phyloP scores from a whole-genome alignment of 2,888 invertebrate species.

The Drosophila recens region DNA sequence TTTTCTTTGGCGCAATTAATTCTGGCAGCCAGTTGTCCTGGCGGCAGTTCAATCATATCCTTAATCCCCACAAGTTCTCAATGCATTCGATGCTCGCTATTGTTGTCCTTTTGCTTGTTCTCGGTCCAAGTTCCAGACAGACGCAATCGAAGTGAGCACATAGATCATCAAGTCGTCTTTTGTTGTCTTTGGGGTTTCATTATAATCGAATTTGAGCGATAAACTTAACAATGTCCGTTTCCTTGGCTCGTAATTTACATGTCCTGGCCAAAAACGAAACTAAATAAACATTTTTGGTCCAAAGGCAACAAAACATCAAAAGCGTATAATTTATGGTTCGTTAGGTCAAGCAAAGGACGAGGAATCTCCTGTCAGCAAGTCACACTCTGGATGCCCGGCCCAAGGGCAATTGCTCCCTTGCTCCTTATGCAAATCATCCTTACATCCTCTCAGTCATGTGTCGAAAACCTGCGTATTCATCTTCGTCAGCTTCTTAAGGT shows the following conservation, averaged over 20 bases:
- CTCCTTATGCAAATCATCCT: conserved; percentile 64
- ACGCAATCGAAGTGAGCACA: conserved; percentile 37
- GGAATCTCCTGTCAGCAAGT: conserved; percentile 64
- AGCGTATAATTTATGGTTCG: conserved; percentile 84
- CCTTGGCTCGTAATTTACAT: conserved; percentile 57
- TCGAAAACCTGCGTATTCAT: conserved; percentile 78
- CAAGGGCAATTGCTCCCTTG: conserved; percentile 35
- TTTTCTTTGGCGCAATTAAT: conserved; percentile 66
- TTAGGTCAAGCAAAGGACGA: conserved; percentile 80
- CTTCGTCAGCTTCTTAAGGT: conserved; percentile 74
- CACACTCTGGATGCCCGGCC: conserved; percentile 40
- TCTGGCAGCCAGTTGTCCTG: conserved; percentile 54
- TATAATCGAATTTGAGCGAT: conserved; percentile 82
- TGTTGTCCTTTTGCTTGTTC: conserved; percentile 27
- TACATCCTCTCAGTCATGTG: conserved; percentile 31
- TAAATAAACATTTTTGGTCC: conserved; percentile 65
- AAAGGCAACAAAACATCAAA: conserved; percentile 72
- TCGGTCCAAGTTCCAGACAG: conserved; percentile 6
- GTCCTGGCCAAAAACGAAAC: conserved; percentile 64
- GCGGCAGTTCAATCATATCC: conserved; percentile 71
- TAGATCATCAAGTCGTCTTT: conserved; percentile 57
- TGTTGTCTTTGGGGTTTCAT: conserved; percentile 68
- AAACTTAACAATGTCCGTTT: conserved; percentile 72
- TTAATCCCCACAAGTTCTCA: conserved; percentile 56
- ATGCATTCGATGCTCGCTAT: conserved; percentile 28